phyloP scores from a whole-genome alignment of 2,797 vertebrate genomes.

The Bovichtus variegatus region DNA sequence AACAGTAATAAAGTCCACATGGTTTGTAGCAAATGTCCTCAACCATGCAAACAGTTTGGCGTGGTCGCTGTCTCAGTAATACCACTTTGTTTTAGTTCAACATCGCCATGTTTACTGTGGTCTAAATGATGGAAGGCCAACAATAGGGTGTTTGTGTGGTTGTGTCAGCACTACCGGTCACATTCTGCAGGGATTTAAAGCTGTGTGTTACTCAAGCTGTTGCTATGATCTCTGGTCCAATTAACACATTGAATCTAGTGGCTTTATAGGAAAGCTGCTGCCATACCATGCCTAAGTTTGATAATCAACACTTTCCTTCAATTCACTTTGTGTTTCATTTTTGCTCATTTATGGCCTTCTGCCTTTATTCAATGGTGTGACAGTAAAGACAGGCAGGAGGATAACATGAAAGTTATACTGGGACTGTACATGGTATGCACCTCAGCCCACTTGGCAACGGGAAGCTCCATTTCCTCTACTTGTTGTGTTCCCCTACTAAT shows the following conservation, averaged over 20 bases:
- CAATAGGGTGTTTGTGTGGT: constrained; percentile 52
- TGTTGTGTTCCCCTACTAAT: not conserved
- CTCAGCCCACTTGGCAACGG: not conserved
- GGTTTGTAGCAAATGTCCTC: not conserved
- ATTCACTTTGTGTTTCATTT: too few relatives aligned
- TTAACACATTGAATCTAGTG: not conserved
- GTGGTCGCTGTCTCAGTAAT: not conserved
- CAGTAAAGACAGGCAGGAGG: not conserved
- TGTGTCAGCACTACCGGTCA: constrained; percentile 26
- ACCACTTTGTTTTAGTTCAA: not conserved
- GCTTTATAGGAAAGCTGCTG: not conserved
- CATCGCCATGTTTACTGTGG: constrained; percentile 6
- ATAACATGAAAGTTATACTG: not conserved
- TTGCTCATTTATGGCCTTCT: not conserved
- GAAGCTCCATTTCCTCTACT: not conserved
- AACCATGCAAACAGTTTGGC: not conserved
- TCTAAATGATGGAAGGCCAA: constrained; percentile 38
- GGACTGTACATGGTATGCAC: not conserved
- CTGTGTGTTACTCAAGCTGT: not conserved
- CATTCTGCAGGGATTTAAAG: constrained; percentile 29
- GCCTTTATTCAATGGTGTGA: not conserved
- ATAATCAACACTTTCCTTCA: not conserved
- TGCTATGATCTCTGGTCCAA: not conserved
- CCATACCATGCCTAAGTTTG: not conserved
- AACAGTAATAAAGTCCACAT: not conserved